Evolutionary conservation across 2,113 vertebrate genomes (phyloP), one percentile per base, ranked within the genome.

Genomic region (Sylvilagus bachmani): DNA sequence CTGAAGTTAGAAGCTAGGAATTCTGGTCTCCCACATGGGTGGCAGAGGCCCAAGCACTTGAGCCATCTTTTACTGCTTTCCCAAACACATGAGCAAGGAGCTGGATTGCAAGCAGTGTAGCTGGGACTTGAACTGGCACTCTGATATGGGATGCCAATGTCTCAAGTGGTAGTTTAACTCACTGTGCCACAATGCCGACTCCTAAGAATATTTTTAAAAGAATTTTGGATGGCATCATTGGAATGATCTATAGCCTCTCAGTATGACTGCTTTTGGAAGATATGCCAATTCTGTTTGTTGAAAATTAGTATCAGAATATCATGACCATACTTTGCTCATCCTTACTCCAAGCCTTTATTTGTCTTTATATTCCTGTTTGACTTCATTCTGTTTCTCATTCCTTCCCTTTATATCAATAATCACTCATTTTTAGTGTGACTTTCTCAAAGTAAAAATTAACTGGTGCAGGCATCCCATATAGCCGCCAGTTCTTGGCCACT

Each of bases 331-430:
- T 31, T 67, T 67, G 33, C 51, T 88, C 36, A 87, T 53, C 64
- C 22, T 85, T 24, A 33, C 53, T 92, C 31, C 17, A 89, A 77
- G 33, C 0, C 16, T 8, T 71, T 77, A 44, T 92, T 83, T 82
- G 27, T 83, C 13, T 86, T 93, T 80, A 51, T 94, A 62, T 66
- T 88, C 31, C 51, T 73, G 5, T 44, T 92, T 75, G 51, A 9
- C 1, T 21, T 90, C 69, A 85, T 17, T 55, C 14, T 58, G 58
- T 78, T 82, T 90, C 25, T 74, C 64, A 78, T 70, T 86, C 75
- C 0, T 95, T 89, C 79, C 13, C 66, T 90, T 93, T 44, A 53
- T 90, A 44, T 55, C 7, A 44, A 9, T 92, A 93, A 88, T 14
- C 19, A 62, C 77, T 1, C 2, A 51, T 77, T 83, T 84, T 92